These are phyloP conservation scores for Drosophila erecta DNA, from an alignment of 1,140 invertebrate genomes.

Conservation along the genomic window DNA sequence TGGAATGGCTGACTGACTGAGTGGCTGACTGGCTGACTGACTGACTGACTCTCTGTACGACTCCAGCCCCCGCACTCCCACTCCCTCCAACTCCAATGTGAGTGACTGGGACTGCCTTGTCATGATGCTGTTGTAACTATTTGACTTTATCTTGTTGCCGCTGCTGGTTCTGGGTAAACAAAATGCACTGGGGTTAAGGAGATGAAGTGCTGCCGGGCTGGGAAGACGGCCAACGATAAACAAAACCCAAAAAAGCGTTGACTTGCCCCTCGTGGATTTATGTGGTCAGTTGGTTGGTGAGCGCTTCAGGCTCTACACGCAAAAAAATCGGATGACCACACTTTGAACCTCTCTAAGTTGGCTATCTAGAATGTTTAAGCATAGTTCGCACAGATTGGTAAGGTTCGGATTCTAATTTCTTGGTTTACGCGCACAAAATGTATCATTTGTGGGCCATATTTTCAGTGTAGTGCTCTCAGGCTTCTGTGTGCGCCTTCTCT, in stretches of 20 bases:
- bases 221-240: constrained; percentile 58
- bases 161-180: constrained; percentile 60
- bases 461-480: background rate
- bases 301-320: background rate
- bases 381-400: too few relatives aligned
- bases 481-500: background rate
- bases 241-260: constrained; percentile 53
- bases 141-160: constrained; percentile 76
- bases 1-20: constrained; percentile 24
- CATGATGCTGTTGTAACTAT: constrained; percentile 76
- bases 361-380: too few relatives aligned
- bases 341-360: too few relatives aligned
- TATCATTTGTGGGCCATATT: background rate
- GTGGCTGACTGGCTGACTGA: constrained; percentile 17
- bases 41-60: constrained; percentile 11
- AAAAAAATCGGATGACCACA: background rate
- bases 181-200: constrained; percentile 12
- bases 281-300: constrained; percentile 1
- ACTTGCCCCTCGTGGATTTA: constrained; percentile 40
- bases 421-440: too few relatives aligned
- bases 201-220: background rate
- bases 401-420: too few relatives aligned
- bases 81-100: constrained; percentile 11
- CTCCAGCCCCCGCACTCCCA: background rate
- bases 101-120: constrained; percentile 54